phyloP scores from a whole-genome alignment of 2,888 invertebrate species.

The Mamestra brassicae region DNA sequence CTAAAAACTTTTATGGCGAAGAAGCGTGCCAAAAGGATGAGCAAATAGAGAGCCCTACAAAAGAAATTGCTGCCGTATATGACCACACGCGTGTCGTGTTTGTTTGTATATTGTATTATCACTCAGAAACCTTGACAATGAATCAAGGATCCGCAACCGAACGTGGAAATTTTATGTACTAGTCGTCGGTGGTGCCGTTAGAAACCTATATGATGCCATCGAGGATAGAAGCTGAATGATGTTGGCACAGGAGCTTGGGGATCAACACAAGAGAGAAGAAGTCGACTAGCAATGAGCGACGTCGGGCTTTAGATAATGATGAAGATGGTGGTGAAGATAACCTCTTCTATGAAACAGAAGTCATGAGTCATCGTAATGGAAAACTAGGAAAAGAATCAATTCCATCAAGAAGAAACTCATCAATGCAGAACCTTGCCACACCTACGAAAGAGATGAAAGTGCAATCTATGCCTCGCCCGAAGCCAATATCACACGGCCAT shows the following conservation, averaged over 20 bases:
- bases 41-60: constrained; percentile 32
- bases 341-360: background rate
- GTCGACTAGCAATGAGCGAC: background rate
- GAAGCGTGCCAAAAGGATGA: constrained; percentile 33
- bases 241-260: background rate
- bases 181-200: background rate
- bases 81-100: background rate
- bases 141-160: background rate
- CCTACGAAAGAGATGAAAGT: background rate
- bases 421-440: background rate
- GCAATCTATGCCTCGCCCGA: background rate
- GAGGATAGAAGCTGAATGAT: background rate
- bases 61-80: constrained; percentile 18
- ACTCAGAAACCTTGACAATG: constrained; percentile 26
- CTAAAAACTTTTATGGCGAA: constrained; percentile 35
- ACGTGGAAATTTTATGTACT: background rate
- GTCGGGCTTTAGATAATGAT: background rate
- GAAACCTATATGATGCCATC: background rate
- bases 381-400: background rate
- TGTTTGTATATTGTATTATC: constrained; percentile 12
- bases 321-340: background rate
- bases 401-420: background rate
- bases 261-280: background rate
- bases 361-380: background rate
- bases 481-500: constrained; percentile 19